Conservation (phyloP, 2,888 invertebrate genomes). For the Sminthurinus aureus region DNA sequence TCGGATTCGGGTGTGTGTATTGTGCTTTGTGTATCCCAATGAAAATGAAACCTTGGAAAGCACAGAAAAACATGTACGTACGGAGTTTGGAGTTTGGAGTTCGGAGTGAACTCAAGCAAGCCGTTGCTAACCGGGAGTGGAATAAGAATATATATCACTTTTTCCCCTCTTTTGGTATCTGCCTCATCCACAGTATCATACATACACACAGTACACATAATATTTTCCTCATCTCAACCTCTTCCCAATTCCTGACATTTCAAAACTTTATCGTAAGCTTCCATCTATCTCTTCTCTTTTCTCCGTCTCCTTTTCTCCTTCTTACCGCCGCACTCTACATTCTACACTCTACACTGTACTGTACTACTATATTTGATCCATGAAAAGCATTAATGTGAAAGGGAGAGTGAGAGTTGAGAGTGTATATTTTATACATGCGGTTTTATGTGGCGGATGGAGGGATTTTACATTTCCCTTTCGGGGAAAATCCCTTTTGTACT, state of each 20-base stretch:
- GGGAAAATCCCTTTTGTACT: too few species aligned
- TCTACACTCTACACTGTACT: too few species aligned
- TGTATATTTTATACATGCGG: too few species aligned
- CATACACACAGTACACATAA: neutral
- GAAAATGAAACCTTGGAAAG: neutral
- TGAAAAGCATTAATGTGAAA: neutral
- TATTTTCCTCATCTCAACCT: neutral
- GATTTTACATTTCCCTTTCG: too few species aligned
- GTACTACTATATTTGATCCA: neutral
- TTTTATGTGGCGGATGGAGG: too few species aligned
- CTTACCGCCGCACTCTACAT: neutral
- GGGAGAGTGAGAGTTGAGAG: too few species aligned
- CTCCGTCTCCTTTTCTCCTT: conserved; percentile 6
- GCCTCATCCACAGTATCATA: too few species aligned
- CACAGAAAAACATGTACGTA: too few species aligned
- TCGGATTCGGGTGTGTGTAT: neutral
- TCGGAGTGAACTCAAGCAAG: neutral
- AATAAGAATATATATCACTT: conserved; percentile 14
- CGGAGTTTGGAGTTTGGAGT: neutral
- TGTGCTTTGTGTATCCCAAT: neutral
- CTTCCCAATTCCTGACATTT: conserved; percentile 7
- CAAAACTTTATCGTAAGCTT: conserved; percentile 20
- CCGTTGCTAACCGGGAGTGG: conserved; percentile 18
- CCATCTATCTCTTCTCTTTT: neutral
- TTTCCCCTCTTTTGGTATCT: conserved; percentile 9